Conservation (phyloP, 2,888 invertebrate genomes). For the Drosophila nigritarsus region DNA sequence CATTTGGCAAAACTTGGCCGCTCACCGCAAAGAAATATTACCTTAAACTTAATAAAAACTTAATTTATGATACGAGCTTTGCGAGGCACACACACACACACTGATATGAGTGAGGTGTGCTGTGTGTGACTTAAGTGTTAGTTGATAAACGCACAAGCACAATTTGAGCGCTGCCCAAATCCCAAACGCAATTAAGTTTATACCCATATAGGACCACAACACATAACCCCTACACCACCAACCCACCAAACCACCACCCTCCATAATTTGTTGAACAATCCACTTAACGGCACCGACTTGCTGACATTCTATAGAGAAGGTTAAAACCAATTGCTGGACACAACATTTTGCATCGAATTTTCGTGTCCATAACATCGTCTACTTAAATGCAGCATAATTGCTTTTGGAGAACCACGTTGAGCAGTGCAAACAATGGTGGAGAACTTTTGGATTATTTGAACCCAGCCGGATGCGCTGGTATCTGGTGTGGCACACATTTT, state of each 20-base stretch:
- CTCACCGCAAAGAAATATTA: conserved; percentile 40
- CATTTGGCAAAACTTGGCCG: conserved; percentile 43
- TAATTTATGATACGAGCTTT: conserved; percentile 42
- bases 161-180: conserved; percentile 29
- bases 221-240: background rate
- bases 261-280: conserved; percentile 17
- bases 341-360: background rate
- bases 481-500: conserved; percentile 25
- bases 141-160: conserved; percentile 22
- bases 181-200: conserved; percentile 70
- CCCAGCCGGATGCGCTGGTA: conserved; percentile 13
- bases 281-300: conserved; percentile 34
- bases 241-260: background rate
- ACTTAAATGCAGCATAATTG: conserved; percentile 57
- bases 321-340: conserved; percentile 17
- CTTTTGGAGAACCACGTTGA: conserved; percentile 4
- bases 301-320: background rate
- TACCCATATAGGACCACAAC: conserved; percentile 20
- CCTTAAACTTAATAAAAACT: conserved; percentile 51
- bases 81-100: background rate
- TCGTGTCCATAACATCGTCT: conserved; percentile 9
- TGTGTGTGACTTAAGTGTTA: conserved; percentile 2
- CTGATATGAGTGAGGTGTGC: background rate
- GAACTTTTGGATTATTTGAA: background rate
- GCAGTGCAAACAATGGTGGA: background rate